A percentile compares a stretch with the other conserved stretches of the same genome.
Evolutionary conservation across 2,797 vertebrate species (phyloP).

Genomic region (Fundulus diaphanus): DNA sequence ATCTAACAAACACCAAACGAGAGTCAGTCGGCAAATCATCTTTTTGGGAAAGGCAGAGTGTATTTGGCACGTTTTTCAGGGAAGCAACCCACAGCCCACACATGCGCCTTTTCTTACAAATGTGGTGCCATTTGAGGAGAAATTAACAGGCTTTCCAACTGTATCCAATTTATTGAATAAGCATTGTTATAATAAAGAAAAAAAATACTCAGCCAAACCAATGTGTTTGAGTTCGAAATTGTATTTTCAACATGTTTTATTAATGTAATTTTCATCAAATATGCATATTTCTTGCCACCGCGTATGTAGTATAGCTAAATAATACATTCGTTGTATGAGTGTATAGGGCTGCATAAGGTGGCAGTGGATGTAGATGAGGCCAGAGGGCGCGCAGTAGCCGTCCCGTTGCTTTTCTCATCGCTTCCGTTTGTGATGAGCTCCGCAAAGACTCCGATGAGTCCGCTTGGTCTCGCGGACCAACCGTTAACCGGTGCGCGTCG

Average conservation of each 20-base stretch:
- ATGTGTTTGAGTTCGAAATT: no score
- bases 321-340: background rate
- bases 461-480: constrained; percentile 57
- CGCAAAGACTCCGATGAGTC: constrained; percentile 26
- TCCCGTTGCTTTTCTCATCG: constrained; percentile 68
- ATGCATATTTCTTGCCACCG: background rate
- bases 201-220: background rate
- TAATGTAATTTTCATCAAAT: background rate
- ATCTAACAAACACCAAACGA: background rate
- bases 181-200: background rate
- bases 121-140: background rate
- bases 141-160: background rate
- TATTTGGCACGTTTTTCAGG: background rate
- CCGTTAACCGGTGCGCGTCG: constrained; percentile 66
- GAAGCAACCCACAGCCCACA: background rate
- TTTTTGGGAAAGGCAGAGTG: background rate
- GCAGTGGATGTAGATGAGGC: background rate
- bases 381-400: constrained; percentile 59
- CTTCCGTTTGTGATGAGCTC: constrained; percentile 17
- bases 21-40: background rate
- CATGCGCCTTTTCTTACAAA: background rate
- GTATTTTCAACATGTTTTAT: background rate
- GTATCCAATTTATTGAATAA: background rate
- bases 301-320: background rate
- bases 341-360: background rate